Conservation (phyloP, 2,888 invertebrate species). For the Quadroppia sp. region DNA sequence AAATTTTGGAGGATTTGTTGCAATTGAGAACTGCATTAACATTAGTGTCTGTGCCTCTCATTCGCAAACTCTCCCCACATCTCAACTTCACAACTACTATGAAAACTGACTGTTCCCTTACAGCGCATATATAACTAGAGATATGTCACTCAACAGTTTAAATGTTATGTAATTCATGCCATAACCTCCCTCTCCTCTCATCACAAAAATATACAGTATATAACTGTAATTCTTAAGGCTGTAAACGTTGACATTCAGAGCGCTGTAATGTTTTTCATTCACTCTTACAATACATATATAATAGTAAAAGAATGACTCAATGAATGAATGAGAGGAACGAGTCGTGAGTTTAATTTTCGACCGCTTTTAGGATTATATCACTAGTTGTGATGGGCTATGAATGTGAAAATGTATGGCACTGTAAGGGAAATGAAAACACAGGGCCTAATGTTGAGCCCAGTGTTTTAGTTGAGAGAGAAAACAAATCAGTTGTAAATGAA, state of each 20-base stretch:
- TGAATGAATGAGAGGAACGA: not conserved
- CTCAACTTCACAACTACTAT: not conserved
- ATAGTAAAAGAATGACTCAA: not conserved
- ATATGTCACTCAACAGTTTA: conserved; percentile 29
- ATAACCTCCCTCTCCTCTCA: not conserved
- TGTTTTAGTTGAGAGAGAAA: no score
- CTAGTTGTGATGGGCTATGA: no score
- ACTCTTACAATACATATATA: not conserved
- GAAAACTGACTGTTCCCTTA: not conserved
- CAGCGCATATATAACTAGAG: not conserved
- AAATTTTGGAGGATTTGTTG: no score
- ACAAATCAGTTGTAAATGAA: not conserved
- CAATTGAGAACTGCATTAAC: no score
- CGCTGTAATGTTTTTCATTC: not conserved
- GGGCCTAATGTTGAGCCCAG: no score
- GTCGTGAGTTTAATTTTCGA: no score
- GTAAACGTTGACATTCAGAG: not conserved
- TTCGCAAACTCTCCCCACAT: not conserved
- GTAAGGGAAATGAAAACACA: no score
- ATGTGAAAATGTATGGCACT: no score
- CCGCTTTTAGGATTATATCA: no score
- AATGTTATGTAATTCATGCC: conserved; percentile 28
- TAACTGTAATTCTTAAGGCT: conserved; percentile 7
- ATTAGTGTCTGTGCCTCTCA: not conserved
- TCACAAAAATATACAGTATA: no score